phyloP scores from a whole-genome alignment of 1,140 invertebrate genomes.

The Cyclargus thomasi region DNA sequence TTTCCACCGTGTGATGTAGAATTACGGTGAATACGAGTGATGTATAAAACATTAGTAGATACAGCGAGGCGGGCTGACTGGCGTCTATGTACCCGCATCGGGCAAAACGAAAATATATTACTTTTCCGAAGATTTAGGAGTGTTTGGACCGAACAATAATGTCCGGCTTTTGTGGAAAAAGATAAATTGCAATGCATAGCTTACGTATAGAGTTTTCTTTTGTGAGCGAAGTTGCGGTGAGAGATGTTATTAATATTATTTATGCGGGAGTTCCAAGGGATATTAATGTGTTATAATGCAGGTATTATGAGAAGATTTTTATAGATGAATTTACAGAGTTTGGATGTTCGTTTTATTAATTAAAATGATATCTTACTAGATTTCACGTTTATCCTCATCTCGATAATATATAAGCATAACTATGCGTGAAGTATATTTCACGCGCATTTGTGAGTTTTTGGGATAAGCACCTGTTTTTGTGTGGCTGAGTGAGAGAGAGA shows the following conservation, averaged over 20 bases:
- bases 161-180: conserved; percentile 76
- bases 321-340: no score
- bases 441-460: no score
- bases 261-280: conserved; percentile 36
- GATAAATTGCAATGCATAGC: conserved; percentile 74
- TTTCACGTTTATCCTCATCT: no score
- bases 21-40: conserved; percentile 41
- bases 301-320: no score
- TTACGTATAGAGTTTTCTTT: conserved; percentile 68
- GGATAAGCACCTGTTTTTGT: no score
- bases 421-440: no score
- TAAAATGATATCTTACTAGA: no score
- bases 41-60: conserved; percentile 71
- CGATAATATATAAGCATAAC: no score
- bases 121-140: conserved; percentile 75
- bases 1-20: conserved; percentile 42
- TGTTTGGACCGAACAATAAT: conserved; percentile 77
- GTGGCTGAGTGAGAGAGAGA: no score
- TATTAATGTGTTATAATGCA: background rate
- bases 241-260: conserved; percentile 66
- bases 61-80: conserved; percentile 57
- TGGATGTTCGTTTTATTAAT: no score
- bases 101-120: conserved; percentile 76
- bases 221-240: conserved; percentile 48
- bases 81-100: conserved; percentile 67